These are phyloP conservation scores for Danio jaintianensis DNA, from an alignment of 2,797 vertebrate species.

Conservation along the genomic window DNA sequence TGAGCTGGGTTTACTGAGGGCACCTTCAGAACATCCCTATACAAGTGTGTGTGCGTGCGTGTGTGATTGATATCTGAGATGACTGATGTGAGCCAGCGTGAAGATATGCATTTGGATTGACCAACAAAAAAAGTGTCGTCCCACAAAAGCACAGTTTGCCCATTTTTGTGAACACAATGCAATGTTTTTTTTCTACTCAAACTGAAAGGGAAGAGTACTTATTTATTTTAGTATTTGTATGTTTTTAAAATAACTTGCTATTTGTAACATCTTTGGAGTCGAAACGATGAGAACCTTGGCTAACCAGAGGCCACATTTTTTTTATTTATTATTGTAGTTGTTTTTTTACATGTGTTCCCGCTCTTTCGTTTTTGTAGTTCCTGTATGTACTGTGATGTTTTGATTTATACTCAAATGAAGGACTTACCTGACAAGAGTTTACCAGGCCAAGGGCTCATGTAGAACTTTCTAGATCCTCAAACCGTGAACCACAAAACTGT, in stretches of 20 bases:
- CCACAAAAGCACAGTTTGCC: slow-evolving; percentile 34
- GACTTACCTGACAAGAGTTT: slow-evolving; percentile 24
- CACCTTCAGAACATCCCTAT: background rate
- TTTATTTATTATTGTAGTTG: slow-evolving; percentile 38
- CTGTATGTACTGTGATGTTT: slow-evolving; percentile 41
- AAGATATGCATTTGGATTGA: slow-evolving; percentile 34
- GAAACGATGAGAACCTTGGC: slow-evolving; percentile 49
- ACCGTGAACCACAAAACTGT: slow-evolving; percentile 30
- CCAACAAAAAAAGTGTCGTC: slow-evolving; percentile 71
- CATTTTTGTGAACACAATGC: slow-evolving; percentile 74
- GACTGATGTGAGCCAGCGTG: slow-evolving; percentile 51
- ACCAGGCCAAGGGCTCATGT: slow-evolving; percentile 39
- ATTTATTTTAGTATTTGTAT: slow-evolving; percentile 98
- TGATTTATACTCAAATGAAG: slow-evolving; percentile 33
- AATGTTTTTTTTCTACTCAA: slow-evolving; percentile 88
- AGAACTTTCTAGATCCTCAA: slow-evolving; percentile 27
- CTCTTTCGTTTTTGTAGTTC: slow-evolving; percentile 28
- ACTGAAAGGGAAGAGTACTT: slow-evolving; percentile 89
- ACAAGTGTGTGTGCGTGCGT: slow-evolving; percentile 12
- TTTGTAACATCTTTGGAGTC: slow-evolving; percentile 78
- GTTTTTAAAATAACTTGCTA: slow-evolving; percentile 97
- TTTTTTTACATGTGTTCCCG: slow-evolving; percentile 23
- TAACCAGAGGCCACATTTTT: slow-evolving; percentile 37
- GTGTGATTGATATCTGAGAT: slow-evolving; percentile 58
- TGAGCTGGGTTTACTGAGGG: slow-evolving; percentile 95